These are phyloP conservation scores for Musca vetustissima DNA, from an alignment of 1,140 invertebrate genomes.

Conservation along the genomic window DNA sequence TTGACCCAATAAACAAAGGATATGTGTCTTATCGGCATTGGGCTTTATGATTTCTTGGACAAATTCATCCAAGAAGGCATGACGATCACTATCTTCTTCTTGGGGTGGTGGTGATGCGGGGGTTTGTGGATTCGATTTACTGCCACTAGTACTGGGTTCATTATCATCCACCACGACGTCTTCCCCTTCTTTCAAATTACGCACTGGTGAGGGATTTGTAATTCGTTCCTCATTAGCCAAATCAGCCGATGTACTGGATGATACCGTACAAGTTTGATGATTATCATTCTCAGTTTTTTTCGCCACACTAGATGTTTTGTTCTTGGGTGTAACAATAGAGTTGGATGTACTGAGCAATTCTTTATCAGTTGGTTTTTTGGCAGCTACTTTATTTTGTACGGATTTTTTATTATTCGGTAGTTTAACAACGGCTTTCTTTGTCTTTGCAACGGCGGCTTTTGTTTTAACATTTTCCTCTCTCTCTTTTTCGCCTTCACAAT, in stretches of 20 bases:
- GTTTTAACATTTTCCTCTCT: slow-evolving; percentile 9
- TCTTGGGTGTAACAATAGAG: not conserved
- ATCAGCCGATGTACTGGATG: slow-evolving; percentile 6
- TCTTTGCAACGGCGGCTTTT: too few species aligned
- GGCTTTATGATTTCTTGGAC: slow-evolving; percentile 27
- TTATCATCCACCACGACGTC: slow-evolving; percentile 1
- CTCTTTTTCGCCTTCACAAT: not conserved
- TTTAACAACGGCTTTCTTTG: too few species aligned
- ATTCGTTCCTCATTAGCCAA: not conserved
- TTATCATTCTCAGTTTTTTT: slow-evolving; percentile 10
- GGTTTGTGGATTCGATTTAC: slow-evolving; percentile 5
- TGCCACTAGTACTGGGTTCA: not conserved
- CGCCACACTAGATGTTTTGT: not conserved
- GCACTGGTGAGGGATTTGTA: not conserved
- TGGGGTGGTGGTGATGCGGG: not conserved
- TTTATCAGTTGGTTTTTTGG: not conserved
- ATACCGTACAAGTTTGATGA: slow-evolving; percentile 20
- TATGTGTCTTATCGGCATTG: slow-evolving; percentile 18
- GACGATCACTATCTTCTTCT: slow-evolving; percentile 16
- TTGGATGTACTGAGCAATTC: not conserved
- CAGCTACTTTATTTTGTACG: not conserved
- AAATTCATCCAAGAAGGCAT: slow-evolving; percentile 24
- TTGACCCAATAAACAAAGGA: slow-evolving; percentile 24
- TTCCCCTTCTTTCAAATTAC: not conserved
- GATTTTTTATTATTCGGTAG: not conserved